phyloP scores from a whole-genome alignment of 1,140 invertebrate genomes.

The Elysia chlorotica region DNA sequence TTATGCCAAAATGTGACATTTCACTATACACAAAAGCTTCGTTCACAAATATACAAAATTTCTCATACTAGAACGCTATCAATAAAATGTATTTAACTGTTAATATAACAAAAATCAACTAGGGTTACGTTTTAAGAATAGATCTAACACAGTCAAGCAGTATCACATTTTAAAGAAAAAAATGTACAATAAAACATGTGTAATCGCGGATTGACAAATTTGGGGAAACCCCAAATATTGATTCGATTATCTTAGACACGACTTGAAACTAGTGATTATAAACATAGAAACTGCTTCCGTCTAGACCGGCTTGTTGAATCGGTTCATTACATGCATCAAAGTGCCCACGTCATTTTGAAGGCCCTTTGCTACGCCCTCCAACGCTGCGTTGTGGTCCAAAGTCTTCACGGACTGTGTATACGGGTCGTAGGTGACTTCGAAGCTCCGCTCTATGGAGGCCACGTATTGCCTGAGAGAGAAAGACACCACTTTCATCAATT shows the following conservation, averaged over 20 bases:
- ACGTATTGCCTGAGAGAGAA: slow-evolving; percentile 81
- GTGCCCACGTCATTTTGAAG: slow-evolving; percentile 33
- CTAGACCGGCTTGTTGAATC: slow-evolving; percentile 25
- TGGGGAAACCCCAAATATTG: background rate
- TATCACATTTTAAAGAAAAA: background rate
- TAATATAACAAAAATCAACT: no score
- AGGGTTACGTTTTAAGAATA: background rate
- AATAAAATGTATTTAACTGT: no score
- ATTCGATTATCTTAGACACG: background rate
- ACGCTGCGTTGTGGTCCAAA: slow-evolving; percentile 76
- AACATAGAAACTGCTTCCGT: background rate
- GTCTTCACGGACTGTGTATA: slow-evolving; percentile 93
- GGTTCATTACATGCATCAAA: slow-evolving; percentile 32
- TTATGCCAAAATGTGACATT: no score
- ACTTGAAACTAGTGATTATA: background rate
- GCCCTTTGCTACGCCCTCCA: slow-evolving; percentile 23
- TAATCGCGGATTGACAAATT: background rate
- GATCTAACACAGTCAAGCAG: background rate
- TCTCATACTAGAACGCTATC: no score
- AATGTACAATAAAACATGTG: background rate
- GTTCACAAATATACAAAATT: no score
- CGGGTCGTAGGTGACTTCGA: slow-evolving; percentile 92
- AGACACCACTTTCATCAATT: no score
- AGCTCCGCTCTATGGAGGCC: slow-evolving; percentile 84
- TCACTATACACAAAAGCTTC: no score